These are phyloP conservation scores for Meriones unguiculatus DNA, from an alignment of 2,113 vertebrate species.

Conservation along the genomic window DNA sequence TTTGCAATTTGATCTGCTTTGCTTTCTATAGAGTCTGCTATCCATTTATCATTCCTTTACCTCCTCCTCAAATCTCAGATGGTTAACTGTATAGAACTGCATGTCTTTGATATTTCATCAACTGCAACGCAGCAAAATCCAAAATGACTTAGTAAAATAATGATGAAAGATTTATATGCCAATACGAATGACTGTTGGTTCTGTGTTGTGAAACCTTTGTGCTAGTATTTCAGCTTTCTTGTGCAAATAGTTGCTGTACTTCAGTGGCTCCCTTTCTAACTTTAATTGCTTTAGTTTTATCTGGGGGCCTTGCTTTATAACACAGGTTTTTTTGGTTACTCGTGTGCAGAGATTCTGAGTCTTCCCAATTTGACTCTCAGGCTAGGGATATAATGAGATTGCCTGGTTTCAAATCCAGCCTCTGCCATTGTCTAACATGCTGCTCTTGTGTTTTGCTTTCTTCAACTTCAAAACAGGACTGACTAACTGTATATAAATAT, in stretches of 20 bases:
- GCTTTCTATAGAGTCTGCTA: neutral
- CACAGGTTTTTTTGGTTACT: neutral
- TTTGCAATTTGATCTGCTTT: neutral
- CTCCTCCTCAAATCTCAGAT: neutral
- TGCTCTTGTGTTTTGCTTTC: neutral
- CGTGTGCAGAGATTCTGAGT: neutral
- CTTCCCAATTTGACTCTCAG: neutral
- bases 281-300: neutral
- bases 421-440: neutral
- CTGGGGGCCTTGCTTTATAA: neutral
- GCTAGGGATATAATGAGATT: neutral
- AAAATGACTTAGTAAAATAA: constrained; percentile 44
- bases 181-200: neutral
- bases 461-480: neutral
- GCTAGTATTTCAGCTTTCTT: neutral
- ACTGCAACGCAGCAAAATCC: neutral
- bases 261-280: neutral
- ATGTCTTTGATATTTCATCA: constrained; percentile 44
- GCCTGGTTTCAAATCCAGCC: neutral
- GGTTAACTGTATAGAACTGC: neutral
- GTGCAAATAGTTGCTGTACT: neutral
- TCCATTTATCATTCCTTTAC: neutral
- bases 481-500: neutral
- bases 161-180: constrained; percentile 23
- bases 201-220: neutral